Conservation (phyloP, 2,888 invertebrate species). For the Salpingus planirostris region DNA sequence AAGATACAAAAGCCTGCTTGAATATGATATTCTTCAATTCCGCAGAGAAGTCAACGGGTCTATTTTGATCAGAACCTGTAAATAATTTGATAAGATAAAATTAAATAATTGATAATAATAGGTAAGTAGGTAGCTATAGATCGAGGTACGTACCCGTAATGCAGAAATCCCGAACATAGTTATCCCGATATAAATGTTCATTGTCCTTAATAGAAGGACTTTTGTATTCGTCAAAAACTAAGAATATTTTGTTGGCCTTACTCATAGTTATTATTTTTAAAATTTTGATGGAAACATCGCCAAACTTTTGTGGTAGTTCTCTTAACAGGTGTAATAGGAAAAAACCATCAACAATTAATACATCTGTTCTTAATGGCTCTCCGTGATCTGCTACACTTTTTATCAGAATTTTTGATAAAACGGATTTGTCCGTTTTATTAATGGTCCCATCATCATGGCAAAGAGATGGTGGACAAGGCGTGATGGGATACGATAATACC, state of each 20-base stretch:
- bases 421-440: slow-evolving; percentile 18
- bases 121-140: too few species aligned
- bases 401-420: slow-evolving; percentile 3
- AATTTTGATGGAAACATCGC: slow-evolving; percentile 24
- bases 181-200: too few species aligned
- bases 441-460: slow-evolving; percentile 13
- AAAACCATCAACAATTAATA: slow-evolving; percentile 26
- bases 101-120: too few species aligned
- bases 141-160: too few species aligned
- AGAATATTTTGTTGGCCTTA: slow-evolving; percentile 20
- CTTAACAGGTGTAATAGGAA: slow-evolving; percentile 20
- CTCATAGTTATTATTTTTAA: slow-evolving; percentile 23
- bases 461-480: slow-evolving; percentile 12
- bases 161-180: too few species aligned
- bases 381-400: slow-evolving; percentile 9
- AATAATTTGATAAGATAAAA: slow-evolving; percentile 21
- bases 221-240: slow-evolving; percentile 29
- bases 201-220: slow-evolving; percentile 32
- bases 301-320: slow-evolving; percentile 26
- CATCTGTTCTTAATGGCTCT: slow-evolving; percentile 12
- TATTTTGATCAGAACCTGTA: slow-evolving; percentile 27
- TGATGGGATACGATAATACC: too few species aligned
- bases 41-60: slow-evolving; percentile 25
- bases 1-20: slow-evolving; percentile 26
- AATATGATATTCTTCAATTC: slow-evolving; percentile 27